A percentile compares a stretch with the other conserved stretches of the same genome.
phyloP scores from a whole-genome alignment of 92 coral and sea anemone genomes.

The Epizoanthus scotinus region DNA sequence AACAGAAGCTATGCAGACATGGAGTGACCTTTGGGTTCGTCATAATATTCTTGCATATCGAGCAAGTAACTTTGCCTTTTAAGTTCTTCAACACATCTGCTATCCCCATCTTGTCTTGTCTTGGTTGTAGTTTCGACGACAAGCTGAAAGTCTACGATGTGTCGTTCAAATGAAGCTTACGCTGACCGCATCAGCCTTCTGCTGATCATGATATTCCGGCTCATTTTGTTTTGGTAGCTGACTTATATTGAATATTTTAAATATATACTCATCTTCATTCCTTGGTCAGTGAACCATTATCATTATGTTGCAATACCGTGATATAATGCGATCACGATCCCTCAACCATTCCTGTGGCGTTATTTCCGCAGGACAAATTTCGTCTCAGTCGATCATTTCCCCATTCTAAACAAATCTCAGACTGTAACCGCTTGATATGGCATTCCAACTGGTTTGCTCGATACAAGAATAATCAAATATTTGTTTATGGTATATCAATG shows the following conservation, averaged over 20 bases:
- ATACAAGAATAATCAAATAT: too few species aligned
- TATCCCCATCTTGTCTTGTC: neutral
- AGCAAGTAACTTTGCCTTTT: constrained; percentile 61
- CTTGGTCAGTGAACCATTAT: constrained; percentile 11
- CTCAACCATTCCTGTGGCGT: neutral
- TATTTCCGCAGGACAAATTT: neutral
- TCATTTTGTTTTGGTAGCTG: constrained; percentile 10
- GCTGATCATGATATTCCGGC: neutral
- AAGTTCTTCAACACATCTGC: constrained; percentile 38
- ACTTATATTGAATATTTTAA: constrained; percentile 2
- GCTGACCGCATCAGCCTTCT: neutral
- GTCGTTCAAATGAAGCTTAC: neutral
- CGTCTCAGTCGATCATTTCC: neutral
- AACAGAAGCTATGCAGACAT: constrained; percentile 79
- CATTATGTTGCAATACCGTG: neutral
- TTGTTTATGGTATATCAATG: too few species aligned
- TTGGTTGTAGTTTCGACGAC: neutral
- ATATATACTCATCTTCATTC: neutral
- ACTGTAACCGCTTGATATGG: too few species aligned
- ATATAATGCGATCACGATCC: neutral
- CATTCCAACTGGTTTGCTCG: too few species aligned
- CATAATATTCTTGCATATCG: constrained; percentile 56
- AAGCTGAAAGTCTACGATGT: neutral
- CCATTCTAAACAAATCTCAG: too few species aligned
- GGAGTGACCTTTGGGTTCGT: constrained; percentile 74